Evolutionary conservation across 2,797 vertebrate species (phyloP), one percentile per base, ranked within the genome.

Genomic region (Ctenosaura bakeri): DNA sequence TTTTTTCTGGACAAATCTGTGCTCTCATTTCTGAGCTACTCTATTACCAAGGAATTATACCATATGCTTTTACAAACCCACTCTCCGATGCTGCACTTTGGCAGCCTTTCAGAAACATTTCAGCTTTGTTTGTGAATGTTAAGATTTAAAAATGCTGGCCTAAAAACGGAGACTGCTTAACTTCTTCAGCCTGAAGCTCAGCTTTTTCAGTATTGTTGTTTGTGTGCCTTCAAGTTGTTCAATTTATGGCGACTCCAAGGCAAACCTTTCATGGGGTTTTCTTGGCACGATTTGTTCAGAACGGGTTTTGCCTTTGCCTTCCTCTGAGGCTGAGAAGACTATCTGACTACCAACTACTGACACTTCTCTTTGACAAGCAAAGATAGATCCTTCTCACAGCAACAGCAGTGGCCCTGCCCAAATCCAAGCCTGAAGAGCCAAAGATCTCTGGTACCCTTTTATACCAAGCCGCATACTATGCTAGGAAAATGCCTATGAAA

Each of bases 11-110:
- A 20, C 42, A 78, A 26, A 78, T 26, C 13, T 78, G 24, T 26
- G 76, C 46, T 54, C 32, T 81, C 29, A n/a, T n/a, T 54, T 59
- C 81, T 83, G 81, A 83, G 56, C 22, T 62, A 29, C 35, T 59
- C 80, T 59, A 22, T 82, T 59, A 82, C 32, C 29, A 38, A 24
- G 35, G 56, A 62, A 83, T 62, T 38, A 83, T 38, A 24, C 81
- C 81, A 83, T 59, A 82, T 82, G 80, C 80, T 64, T 80, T 54
- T 42, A 83, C 35, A 38, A 83, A 83, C 35, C 26, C 38, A 64
- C 81, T 64, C 56, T 59, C 81, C 29, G 20, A 10, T 12, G 24
- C 32, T 64, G 5, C 24, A 26, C 35, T 62, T n/a, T 64, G 56
- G 54, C 81, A 83, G 35, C 35, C 56, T 38, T 26, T 64, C 3